Percentiles rank a stretch among this genome's conserved stretches.
These are phyloP conservation scores for Laupala kohalensis DNA, from an alignment of 1,140 invertebrate genomes.

Conservation along the genomic window DNA sequence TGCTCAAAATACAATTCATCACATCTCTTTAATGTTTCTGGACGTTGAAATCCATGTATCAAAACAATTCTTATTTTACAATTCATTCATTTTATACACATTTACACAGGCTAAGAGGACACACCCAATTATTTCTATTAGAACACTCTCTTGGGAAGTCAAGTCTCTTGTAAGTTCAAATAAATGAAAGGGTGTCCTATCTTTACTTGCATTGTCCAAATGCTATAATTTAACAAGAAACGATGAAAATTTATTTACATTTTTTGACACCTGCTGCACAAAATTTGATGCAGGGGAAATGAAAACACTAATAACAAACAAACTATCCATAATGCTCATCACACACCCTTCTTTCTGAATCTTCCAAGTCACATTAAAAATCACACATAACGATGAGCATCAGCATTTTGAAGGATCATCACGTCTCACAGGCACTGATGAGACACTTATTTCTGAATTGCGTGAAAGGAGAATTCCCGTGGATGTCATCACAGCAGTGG, in stretches of 20 bases:
- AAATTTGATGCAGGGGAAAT: no score
- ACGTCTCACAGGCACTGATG: conserved; percentile 3
- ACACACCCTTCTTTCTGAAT: background rate
- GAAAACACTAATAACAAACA: no score
- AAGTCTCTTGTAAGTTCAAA: no score
- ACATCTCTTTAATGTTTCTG: background rate
- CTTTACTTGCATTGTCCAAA: no score
- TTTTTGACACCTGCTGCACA: no score
- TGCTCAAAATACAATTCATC: background rate
- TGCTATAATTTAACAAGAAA: background rate
- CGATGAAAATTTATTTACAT: background rate
- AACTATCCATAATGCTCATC: background rate
- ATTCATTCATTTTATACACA: background rate
- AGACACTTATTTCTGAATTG: conserved; percentile 11
- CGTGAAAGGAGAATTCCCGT: conserved; percentile 12
- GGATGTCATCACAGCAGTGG: conserved; percentile 10
- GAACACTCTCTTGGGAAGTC: no score
- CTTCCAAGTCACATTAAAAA: background rate
- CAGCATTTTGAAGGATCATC: background rate
- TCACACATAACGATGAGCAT: background rate
- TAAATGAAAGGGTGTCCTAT: no score
- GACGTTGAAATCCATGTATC: no score
- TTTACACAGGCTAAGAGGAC: background rate
- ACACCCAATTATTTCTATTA: no score
- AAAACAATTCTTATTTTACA: background rate